Base-by-base conservation (phyloP, 2,888 invertebrate species). In the Automeris io region DNA sequence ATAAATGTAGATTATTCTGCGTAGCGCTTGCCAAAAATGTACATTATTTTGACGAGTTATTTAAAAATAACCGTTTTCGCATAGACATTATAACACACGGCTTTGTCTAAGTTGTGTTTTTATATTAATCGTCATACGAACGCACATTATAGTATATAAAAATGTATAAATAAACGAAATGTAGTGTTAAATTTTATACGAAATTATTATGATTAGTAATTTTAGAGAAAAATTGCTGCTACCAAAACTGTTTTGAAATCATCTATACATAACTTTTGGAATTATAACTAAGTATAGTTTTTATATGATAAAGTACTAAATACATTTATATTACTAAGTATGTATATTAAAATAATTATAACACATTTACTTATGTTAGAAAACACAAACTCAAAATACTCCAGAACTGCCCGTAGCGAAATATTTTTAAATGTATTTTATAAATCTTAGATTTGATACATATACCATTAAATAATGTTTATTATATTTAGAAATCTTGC, bases 1-100 rank as follows among this genome's bases (percentile, higher is more conserved):
- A 61, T 73, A 71, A 64, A 62, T 51, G 21, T 31, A 35, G 37
- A 52, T 70, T 72, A 73, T 74, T 69, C 61, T 54, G 33, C 40
- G 56, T 39, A 52, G 69, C 66, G 61, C 60, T 61, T 59, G 40
- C 41, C 24, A 39, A 32, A 39, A 39, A 21, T 33, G 12, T 40
- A 25, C 13, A 32, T 35, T 35, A 32, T 25, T 18, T 12, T 32
- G 23, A 37, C 26, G 34, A n/a, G 35, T 35, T 12, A 13, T 18
- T 39, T 29, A 33, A 37, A 37, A 33, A 38, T 24, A 18, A 19
- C 44, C 36, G 36, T 40, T 45, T 52, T 52, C 50, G 46, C 49
- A 47, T 34, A 48, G 51, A 49, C 54, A 51, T 52, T 51, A 54
- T 58, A 49, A 55, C 47, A 52, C 50, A 53, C 53, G 43, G 39